A percentile compares a stretch with the other conserved stretches of the same genome.
Conservation (phyloP, 2,888 invertebrate species). For the Mantis religiosa region DNA sequence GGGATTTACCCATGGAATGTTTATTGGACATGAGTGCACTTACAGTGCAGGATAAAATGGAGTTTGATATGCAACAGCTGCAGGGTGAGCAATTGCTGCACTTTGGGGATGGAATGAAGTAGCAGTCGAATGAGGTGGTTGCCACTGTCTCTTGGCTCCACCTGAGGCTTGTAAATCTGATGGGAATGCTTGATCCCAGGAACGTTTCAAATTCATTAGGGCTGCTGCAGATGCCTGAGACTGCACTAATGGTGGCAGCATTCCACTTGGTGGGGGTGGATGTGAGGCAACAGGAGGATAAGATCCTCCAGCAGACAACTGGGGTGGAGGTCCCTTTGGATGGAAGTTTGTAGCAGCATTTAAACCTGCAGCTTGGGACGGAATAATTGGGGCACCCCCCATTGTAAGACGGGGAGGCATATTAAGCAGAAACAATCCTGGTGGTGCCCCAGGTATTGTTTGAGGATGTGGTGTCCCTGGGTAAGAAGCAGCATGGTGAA, state of each 20-base stretch:
- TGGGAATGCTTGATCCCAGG: conserved; percentile 69
- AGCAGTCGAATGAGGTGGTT: conserved; percentile 34
- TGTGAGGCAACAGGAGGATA: conserved; percentile 34
- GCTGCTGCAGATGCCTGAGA: conserved; percentile 40
- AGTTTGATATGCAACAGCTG: conserved; percentile 36
- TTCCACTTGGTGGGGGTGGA: conserved; percentile 29
- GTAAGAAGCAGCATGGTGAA: conserved; percentile 1
- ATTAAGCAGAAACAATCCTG: conserved; percentile 28
- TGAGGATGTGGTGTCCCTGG: conserved; percentile 18
- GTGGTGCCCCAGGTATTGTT: conserved; percentile 19
- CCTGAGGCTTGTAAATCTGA: conserved; percentile 39
- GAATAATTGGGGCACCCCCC: conserved; percentile 18
- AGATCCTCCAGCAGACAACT: conserved; percentile 38
- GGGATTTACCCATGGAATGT: background rate
- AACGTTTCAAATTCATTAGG: conserved; percentile 56
- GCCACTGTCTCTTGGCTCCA: conserved; percentile 33
- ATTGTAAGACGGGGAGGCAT: conserved; percentile 25
- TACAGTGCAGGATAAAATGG: conserved; percentile 43
- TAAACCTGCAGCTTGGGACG: background rate
- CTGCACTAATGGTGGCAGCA: conserved; percentile 27
- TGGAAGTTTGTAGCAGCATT: background rate
- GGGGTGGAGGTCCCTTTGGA: conserved; percentile 30
- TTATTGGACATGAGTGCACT: background rate
- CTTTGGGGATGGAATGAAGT: conserved; percentile 40
- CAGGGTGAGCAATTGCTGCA: conserved; percentile 36